Base-by-base conservation (phyloP, 1,140 invertebrate genomes). In the Aphelenchoides besseyi region DNA sequence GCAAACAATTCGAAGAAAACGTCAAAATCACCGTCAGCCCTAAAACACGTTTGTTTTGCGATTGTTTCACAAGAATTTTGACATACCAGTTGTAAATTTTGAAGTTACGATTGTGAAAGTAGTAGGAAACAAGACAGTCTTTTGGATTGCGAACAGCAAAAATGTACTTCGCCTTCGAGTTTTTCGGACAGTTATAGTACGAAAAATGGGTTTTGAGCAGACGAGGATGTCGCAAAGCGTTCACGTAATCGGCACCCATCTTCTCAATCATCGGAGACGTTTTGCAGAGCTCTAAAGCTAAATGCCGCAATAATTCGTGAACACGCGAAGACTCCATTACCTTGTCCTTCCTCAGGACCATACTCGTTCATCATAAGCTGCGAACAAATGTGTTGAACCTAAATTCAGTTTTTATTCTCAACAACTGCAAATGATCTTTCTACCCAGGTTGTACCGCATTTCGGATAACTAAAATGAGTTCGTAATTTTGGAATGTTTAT, bases 381-480 rank as follows among this genome's bases (percentile, higher is more conserved):
- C 3, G 79, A 76, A 61, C 76, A 82, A 61, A 85, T 85, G 48
- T 85, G 81, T 32, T 86, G 82, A 54, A 86, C 79, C 85, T 85
- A 85, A 0, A 84, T 85, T n/a, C n/a, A n/a, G n/a, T n/a, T n/a
- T n/a, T n/a, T n/a, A n/a, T n/a, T n/a, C n/a, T n/a, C n/a, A n/a
- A n/a, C n/a, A n/a, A n/a, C n/a, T n/a, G n/a, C n/a, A n/a, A n/a
- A n/a, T 70, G 72, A 64, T 78, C 77, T 5, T 74, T 74, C 35
- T 76, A 85, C 79, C 85, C 84, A 85, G 0, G 84, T 85, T 9
- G 83, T 85, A 30, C 82, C 80, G 61, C 82, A 84, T 68, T 82
- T 82, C 26, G 80, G 80, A 57, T 76, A 63, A 23, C 5, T 59
- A 8, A 26, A 5, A 59, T 8, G n/a, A n/a, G n/a, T n/a, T n/a